Base-by-base conservation (phyloP, 2,888 invertebrate species). In the Synanthedon myopaeformis region DNA sequence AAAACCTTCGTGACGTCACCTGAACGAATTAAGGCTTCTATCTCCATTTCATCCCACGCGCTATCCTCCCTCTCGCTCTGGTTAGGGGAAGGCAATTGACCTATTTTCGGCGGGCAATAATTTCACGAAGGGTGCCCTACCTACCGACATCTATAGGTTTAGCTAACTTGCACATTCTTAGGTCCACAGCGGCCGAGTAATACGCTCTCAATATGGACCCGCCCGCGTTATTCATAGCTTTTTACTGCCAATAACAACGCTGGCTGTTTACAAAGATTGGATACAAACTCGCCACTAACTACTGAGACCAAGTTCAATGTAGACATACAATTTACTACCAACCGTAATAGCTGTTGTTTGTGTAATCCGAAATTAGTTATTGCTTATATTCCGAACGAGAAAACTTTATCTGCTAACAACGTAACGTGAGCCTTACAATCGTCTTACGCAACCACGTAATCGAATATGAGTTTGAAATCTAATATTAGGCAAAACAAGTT, bases 71-170 rank as follows among this genome's bases (percentile, higher is more conserved):
- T 80, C 81, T 74, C 82, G 59, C 70, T 82, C 77, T 60, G 62
- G 58, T 72, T 41, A 52, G 61, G 70, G 77, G 74, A 52, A 71
- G 78, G 82, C 86, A 85, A 84, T 87, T 87, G 87, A 87, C 87
- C 87, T 83, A 87, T 85, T 83, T 87, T 84, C 80, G 73, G 73
- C 65, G 76, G 74, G 72, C 77, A 81, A 84, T 86, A 80, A 83
- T 82, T 85, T 79, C 69, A 72, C 74, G 76, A 80, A 82, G 82
- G 81, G 74, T 64, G 71, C 72, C 69, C 74, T 67, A 69, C 67
- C 69, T 74, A 72, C 69, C 68, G 62, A 67, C 69, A 69, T 65
- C 66, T 74, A 75, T 76, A 74, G 75, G 75, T 77, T 76, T 69
- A 64, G 71, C 67, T 61, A 63, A 65, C 71, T 71, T 78, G 79